These are phyloP conservation scores for Eriosoma lanigerum DNA, from an alignment of 1,140 invertebrate species.

Conservation along the genomic window DNA sequence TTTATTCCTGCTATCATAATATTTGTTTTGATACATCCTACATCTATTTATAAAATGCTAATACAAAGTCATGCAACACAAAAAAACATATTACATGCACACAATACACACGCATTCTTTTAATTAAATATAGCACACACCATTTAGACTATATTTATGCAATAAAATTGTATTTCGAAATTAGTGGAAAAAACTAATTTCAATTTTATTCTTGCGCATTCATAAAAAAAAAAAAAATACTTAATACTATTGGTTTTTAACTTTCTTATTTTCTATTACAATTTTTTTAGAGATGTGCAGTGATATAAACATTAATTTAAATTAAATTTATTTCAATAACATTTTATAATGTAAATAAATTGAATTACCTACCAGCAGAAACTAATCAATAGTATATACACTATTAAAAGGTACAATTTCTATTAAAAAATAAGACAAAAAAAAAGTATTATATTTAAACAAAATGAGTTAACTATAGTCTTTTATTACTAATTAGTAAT, in stretches of 20 bases:
- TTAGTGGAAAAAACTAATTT: conserved; percentile 10
- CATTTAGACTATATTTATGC: background rate
- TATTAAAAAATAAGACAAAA: too few species aligned
- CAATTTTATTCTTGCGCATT: background rate
- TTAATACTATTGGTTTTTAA: background rate
- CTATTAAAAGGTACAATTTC: too few species aligned
- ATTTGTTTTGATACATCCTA: background rate
- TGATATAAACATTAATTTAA: conserved; percentile 17
- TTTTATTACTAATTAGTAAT: too few species aligned
- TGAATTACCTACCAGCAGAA: too few species aligned
- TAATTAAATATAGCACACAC: conserved; percentile 27
- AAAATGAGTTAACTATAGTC: too few species aligned
- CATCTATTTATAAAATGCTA: conserved; percentile 12
- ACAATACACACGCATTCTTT: background rate
- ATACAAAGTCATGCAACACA: conserved; percentile 46
- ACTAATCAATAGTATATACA: too few species aligned
- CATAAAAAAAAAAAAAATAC: conserved; percentile 29
- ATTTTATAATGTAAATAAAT: too few species aligned
- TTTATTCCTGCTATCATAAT: background rate
- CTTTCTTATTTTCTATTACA: conserved; percentile 18
- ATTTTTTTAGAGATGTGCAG: conserved; percentile 31
- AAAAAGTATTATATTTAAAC: too few species aligned
- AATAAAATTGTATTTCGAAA: background rate
- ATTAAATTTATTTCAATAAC: background rate
- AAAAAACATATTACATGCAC: conserved; percentile 42